These are phyloP conservation scores for Temnothorax curvispinosus DNA, from an alignment of 1,140 invertebrate genomes.

Conservation along the genomic window DNA sequence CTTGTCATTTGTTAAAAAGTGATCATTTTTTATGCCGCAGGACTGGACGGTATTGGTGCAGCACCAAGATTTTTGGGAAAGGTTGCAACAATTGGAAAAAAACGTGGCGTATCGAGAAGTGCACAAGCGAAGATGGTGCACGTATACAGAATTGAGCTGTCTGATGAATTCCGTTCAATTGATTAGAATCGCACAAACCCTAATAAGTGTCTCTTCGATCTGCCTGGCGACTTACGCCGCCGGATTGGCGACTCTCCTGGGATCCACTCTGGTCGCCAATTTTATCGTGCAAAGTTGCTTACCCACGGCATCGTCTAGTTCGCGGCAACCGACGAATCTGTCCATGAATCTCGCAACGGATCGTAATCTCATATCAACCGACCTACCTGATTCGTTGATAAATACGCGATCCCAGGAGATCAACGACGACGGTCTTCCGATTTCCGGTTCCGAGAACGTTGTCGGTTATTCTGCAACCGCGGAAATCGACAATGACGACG, in stretches of 20 bases:
- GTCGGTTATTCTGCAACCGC: background rate
- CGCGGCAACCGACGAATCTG: slow-evolving; percentile 56
- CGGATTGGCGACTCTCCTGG: slow-evolving; percentile 90
- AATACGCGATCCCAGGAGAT: slow-evolving; percentile 55
- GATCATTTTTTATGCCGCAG: slow-evolving; percentile 84
- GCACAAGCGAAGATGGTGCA: slow-evolving; percentile 92
- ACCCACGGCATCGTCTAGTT: slow-evolving; percentile 81
- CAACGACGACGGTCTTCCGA: slow-evolving; percentile 51
- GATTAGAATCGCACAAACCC: slow-evolving; percentile 85
- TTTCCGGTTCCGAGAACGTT: slow-evolving; percentile 48
- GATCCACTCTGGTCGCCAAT: slow-evolving; percentile 88
- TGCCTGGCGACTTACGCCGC: slow-evolving; percentile 90
- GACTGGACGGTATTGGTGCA: slow-evolving; percentile 94
- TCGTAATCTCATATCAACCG: slow-evolving; percentile 20
- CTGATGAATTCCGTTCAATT: slow-evolving; percentile 87
- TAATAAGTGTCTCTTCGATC: slow-evolving; percentile 88
- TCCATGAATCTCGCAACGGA: slow-evolving; percentile 21
- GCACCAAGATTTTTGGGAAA: slow-evolving; percentile 90
- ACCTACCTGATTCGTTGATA: slow-evolving; percentile 48
- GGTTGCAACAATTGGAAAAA: slow-evolving; percentile 89
- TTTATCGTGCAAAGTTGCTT: slow-evolving; percentile 83
- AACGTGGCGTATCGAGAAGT: slow-evolving; percentile 91
- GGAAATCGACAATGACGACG: slow-evolving; percentile 12
- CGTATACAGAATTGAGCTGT: slow-evolving; percentile 92
- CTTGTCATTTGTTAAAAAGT: slow-evolving; percentile 64